Evolutionary conservation across 2,797 vertebrate genomes (phyloP).

Genomic region (Pseudomugil tenellus): DNA sequence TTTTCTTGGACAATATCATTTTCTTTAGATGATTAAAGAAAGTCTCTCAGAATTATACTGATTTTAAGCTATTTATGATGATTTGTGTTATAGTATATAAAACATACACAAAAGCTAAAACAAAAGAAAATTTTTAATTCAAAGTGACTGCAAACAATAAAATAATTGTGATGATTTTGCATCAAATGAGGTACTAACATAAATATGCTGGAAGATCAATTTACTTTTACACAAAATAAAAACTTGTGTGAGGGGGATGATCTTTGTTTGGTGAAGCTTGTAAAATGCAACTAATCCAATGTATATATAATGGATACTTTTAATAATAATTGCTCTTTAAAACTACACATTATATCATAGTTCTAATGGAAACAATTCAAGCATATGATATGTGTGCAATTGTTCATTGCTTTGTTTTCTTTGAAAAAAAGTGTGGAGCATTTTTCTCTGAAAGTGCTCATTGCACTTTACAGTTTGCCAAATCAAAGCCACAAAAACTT

Average conservation of each 20-base stretch:
- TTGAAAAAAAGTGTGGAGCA: constrained; percentile 10
- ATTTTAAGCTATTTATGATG: background rate
- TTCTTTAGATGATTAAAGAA: background rate
- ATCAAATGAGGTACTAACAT: constrained; percentile 2
- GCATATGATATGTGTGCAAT: constrained; percentile 37
- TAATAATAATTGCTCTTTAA: constrained; percentile 39
- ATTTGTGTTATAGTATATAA: background rate
- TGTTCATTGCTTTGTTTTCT: constrained; percentile 54
- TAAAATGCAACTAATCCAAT: constrained; percentile 12
- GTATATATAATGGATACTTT: constrained; percentile 50
- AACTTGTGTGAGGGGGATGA: too few relatives aligned
- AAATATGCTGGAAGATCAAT: background rate
- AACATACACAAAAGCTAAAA: background rate
- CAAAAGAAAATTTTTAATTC: background rate
- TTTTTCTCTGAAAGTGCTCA: constrained; percentile 48
- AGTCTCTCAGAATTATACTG: background rate
- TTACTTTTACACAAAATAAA: background rate
- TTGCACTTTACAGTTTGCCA: constrained; percentile 53
- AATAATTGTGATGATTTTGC: background rate
- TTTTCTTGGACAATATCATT: background rate
- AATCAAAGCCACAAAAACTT: constrained; percentile 55
- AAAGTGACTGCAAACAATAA: background rate
- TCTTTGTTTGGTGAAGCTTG: constrained; percentile 1
- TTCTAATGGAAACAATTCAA: constrained; percentile 42
- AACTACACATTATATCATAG: constrained; percentile 27